Evolutionary conservation across 2,113 vertebrate species (phyloP), one percentile per base, ranked within the genome.

Genomic region (Cebus imitator): DNA sequence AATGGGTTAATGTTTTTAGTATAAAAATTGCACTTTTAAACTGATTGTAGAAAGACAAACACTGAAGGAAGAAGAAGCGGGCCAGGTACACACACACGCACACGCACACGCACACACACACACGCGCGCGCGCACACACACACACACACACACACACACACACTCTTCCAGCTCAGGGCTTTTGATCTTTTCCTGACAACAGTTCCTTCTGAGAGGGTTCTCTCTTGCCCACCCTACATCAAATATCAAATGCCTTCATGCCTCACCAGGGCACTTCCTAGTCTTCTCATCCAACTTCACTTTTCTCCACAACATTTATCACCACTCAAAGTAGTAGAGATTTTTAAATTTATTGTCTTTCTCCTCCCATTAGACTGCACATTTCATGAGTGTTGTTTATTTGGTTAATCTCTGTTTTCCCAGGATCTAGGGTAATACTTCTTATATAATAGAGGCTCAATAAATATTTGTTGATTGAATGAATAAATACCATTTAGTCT

Each of bases 341-440:
- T 72, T 45, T 96, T 85, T 52, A 5, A 88, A 61, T 75, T 23
- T 66, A 18, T 37, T 85, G 20, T 79, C 80, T 66, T 91, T 92
- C 45, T 97, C 20, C 23, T 87, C 48, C 45, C 25, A 40, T 61
- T 43, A 61, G 23, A 48, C 21, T 92, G 21, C 57, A 76, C 66
- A 76, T 87, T 75, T 21, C 14, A 40, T 8, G 0, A 81, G 17
- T 23, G 30, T 88, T n/a, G 73, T 84, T 90, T 94, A 72, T 90
- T 90, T 76, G 18, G 11, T 83, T 86, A 78, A 89, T 81, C 37
- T 95, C 11, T 91, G n/a, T 91, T 95, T 87, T 89, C 40, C 68
- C 16, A 50, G 37, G 20, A 32, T 55, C 78, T 91, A 88, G 16
- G 87, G n/a, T 92, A 75, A 84, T 87, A 87, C 32, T 82, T 8